These are phyloP conservation scores for Argynnis bischoffii DNA, from an alignment of 2,888 invertebrate genomes.

Conservation along the genomic window DNA sequence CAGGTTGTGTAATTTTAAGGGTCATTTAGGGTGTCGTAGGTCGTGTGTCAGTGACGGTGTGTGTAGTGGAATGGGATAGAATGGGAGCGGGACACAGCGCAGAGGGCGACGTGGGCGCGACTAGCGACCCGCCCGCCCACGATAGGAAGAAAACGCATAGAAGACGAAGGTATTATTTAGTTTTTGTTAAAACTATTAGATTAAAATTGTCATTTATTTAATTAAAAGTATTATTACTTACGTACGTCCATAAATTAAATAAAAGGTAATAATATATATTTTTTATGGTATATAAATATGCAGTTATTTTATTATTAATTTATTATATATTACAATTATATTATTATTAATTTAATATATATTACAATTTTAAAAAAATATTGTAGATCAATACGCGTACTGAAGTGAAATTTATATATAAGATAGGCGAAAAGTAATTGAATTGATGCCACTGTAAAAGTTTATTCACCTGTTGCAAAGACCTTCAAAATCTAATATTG, in stretches of 20 bases:
- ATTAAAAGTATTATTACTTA: no score
- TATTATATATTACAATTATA: no score
- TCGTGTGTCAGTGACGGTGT: slow-evolving; percentile 71
- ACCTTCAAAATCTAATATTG: slow-evolving; percentile 9
- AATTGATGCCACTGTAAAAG: slow-evolving; percentile 8
- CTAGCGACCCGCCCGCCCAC: slow-evolving; percentile 77
- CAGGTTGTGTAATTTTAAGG: slow-evolving; percentile 15
- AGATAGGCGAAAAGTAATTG: slow-evolving; percentile 1
- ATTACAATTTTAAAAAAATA: no score
- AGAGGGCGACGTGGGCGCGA: slow-evolving; percentile 76
- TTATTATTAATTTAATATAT: no score
- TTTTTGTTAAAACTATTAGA: no score
- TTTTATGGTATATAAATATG: no score
- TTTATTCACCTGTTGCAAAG: slow-evolving; percentile 12
- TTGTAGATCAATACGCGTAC: no score
- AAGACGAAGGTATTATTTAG: slow-evolving; percentile 70
- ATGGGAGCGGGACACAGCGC: slow-evolving; percentile 80
- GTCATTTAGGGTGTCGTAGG: slow-evolving; percentile 60
- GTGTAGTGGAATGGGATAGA: slow-evolving; percentile 75
- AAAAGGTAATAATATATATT: no score
- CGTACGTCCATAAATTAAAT: no score
- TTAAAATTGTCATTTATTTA: no score
- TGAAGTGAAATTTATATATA: no score
- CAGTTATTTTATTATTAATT: no score
- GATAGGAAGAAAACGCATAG: slow-evolving; percentile 67